Base-by-base conservation (phyloP, 1,140 invertebrate genomes). In the Ceratosolen fusciceps region DNA sequence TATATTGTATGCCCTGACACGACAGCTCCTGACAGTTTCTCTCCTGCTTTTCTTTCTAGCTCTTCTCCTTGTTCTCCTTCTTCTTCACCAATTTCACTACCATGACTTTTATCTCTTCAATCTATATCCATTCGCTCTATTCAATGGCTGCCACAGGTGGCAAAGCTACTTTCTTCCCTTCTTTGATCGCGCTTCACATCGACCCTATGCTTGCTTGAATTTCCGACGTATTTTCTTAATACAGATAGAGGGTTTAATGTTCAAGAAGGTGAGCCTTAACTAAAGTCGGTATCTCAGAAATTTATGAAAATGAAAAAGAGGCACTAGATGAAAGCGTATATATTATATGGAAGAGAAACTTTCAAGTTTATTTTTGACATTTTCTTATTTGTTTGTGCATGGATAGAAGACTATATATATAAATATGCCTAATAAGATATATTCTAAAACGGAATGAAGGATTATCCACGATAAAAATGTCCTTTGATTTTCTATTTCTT, bases 141-240 rank as follows among this genome's bases (percentile, higher is more conserved):
- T 82, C 83, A 37, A 21, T 74, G 76, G 84, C 86, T 87, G 85
- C 85, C 86, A 88, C 87, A 88, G 87, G 87, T 88, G 87, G 86
- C 86, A 19, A 7, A 10, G 7, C 60, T 75, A 58, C 37, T 43
- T 73, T 31, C 29, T 52, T 54, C 29, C 29, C 31, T 37, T 29
- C 37, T 34, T 37, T 12, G n/a, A 21, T 43, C 37, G 10, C 21
- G n/a, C 29, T 47, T 21, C 39, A 14, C 9, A 8, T 47, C 67
- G 16, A 24, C 2, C 37, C 84, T 81, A 81, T 73, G 79, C 56
- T 74, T 71, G 74, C 70, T 68, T 78, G 58, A 80, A 80, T 82
- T 80, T 77, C 75, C 77, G 70, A 70, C 16, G 19, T 65, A 37
- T 65, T n/a, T 37, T n/a, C 31, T 31, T 65, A 16, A 26, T 43